These are phyloP conservation scores for Tenthredo notha DNA, from an alignment of 2,888 invertebrate genomes.

Conservation along the genomic window DNA sequence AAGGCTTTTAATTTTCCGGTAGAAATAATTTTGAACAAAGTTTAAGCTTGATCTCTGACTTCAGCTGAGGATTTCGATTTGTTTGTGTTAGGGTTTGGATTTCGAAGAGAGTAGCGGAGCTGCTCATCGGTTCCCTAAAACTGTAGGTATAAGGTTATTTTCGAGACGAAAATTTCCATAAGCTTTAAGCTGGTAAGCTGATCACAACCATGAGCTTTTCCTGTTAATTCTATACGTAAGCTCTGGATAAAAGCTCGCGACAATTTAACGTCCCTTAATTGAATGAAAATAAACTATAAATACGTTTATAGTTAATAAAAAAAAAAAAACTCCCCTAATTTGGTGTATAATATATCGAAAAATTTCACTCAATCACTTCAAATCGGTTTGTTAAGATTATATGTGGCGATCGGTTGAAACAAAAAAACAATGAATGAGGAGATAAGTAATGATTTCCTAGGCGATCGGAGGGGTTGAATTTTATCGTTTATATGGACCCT, in stretches of 20 bases:
- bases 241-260: constrained; percentile 39
- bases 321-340: background rate
- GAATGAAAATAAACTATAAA: background rate
- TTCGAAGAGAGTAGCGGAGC: background rate
- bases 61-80: background rate
- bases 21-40: background rate
- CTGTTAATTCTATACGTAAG: constrained; percentile 53
- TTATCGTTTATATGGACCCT: constrained; percentile 48
- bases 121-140: constrained; percentile 39
- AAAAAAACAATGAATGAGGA: constrained; percentile 37
- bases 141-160: constrained; percentile 55
- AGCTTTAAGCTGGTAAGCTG: constrained; percentile 64
- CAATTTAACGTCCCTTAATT: background rate
- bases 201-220: constrained; percentile 58
- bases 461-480: constrained; percentile 45
- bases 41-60: background rate
- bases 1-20: background rate
- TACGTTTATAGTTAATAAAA: background rate
- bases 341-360: background rate
- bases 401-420: constrained; percentile 9
- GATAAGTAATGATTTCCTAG: constrained; percentile 36
- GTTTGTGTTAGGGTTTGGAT: background rate
- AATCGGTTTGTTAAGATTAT: background rate
- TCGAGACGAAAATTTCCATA: constrained; percentile 62
- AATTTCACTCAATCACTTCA: background rate